Conservation (phyloP, 2,797 vertebrate genomes). For the Urosaurus nigricauda region DNA sequence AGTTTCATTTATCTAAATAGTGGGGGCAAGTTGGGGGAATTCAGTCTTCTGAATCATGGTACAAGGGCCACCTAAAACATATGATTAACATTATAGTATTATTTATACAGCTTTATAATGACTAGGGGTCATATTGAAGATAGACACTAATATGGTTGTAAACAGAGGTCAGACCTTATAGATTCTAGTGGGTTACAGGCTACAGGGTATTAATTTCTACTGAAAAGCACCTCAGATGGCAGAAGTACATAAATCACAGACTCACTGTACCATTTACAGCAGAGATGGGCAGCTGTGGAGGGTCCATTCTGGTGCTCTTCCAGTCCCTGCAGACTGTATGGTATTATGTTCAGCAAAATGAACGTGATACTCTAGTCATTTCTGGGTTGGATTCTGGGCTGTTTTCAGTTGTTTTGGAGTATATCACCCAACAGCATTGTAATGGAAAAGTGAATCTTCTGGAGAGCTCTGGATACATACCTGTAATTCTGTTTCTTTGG, state of each 20-base stretch:
- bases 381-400: too few relatives aligned
- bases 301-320: too few relatives aligned
- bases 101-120: slow-evolving; percentile 9
- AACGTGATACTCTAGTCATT: too few relatives aligned
- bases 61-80: background rate
- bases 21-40: background rate
- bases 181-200: background rate
- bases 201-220: background rate
- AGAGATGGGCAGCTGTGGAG: too few relatives aligned
- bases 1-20: slow-evolving; percentile 17
- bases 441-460: too few relatives aligned
- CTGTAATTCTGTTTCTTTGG: too few relatives aligned
- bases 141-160: background rate
- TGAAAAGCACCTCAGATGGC: background rate
- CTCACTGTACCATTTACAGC: background rate
- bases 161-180: background rate
- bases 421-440: too few relatives aligned
- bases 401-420: too few relatives aligned
- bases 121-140: background rate
- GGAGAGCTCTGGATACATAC: too few relatives aligned
- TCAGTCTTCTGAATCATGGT: too few relatives aligned
- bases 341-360: too few relatives aligned
- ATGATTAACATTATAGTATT: background rate
- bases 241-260: background rate
- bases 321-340: too few relatives aligned